Base-by-base conservation (phyloP, 2,888 invertebrate species). In the Eumacrocentrus americanus region DNA sequence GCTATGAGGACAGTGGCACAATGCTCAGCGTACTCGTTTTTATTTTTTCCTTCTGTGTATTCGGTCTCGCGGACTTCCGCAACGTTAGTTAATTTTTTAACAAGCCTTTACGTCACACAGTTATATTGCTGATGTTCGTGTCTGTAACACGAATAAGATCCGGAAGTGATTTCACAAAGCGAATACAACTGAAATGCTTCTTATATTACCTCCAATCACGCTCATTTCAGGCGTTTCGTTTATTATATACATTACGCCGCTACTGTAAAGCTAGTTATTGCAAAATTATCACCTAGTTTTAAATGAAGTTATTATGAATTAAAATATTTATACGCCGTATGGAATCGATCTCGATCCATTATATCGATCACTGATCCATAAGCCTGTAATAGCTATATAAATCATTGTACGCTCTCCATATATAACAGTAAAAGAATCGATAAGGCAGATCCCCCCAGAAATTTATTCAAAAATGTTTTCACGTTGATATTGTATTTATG, bases 401-500 rank as follows among this genome's bases (percentile, higher is more conserved):
- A n/a, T n/a, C n/a, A n/a, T n/a, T n/a, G n/a, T n/a, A n/a, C n/a
- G n/a, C n/a, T n/a, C n/a, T n/a, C n/a, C n/a, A n/a, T n/a, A n/a
- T n/a, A n/a, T n/a, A n/a, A n/a, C n/a, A n/a, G n/a, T n/a, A n/a
- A n/a, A n/a, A n/a, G n/a, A n/a, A n/a, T n/a, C n/a, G n/a, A n/a
- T n/a, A n/a, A n/a, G n/a, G n/a, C n/a, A n/a, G n/a, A n/a, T n/a
- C n/a, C n/a, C n/a, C n/a, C n/a, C n/a, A n/a, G n/a, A n/a, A n/a
- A n/a, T n/a, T n/a, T n/a, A n/a, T n/a, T n/a, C n/a, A n/a, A n/a
- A n/a, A n/a, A n/a, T n/a, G n/a, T n/a, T 20, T 54, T 74, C 70
- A 77, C 61, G 74, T 72, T 14, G 73, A 67, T 2, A 78, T 65
- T n/a, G 66, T 53, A 58, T 79, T 80, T n/a, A 67, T 42, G n/a